Evolutionary conservation across 1,140 invertebrate genomes (phyloP), one percentile per base, ranked within the genome.

Genomic region (Drosophila neocordata): DNA sequence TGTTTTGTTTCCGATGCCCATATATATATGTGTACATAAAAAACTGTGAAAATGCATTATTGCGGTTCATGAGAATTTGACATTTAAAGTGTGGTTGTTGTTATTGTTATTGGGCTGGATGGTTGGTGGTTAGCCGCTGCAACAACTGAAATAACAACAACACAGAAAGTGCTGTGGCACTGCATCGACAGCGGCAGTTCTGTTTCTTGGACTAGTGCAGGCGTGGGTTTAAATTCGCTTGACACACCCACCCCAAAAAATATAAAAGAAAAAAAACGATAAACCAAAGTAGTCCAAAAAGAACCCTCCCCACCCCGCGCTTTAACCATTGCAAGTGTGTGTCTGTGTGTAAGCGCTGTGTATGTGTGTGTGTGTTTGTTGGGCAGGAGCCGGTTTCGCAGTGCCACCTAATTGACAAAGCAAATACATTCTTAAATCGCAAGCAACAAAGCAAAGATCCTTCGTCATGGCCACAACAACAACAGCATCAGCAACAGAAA

Each of bases 61-160:
- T 22, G 65, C 59, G 69, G 82, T 85, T 85, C 82, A 87, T 85
- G 82, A 72, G 82, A 85, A 85, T 85, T 82, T 85, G 82, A 87
- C 82, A 85, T 85, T 85, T 85, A 56, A 31, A 35, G 59, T 52
- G 56, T 35, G 41, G 11, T 59, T 38, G 48, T 44, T 18, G 41
- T 58, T 53, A 44, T 48, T 15, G 48, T 48, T 48, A 48, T 48
- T 48, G 58, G 27, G 31, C 11, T 55, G 57, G 53, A 68, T 55
- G 24, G 44, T 57, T 63, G 66, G 53, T 41, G 53, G 38, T 53
- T 38, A 41, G 65, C 64, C 52, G 60, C 57, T 61, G 67, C 73
- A 53, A 58, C 68, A 59, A 65, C 27, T 31, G 27, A 31, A 44
- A 44, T n/a, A 67, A 55, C 48, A 73, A 60, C 67, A 22, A 59